phyloP scores from a whole-genome alignment of 2,888 invertebrate species.

The Pseudococcus jackbeardsleyi region DNA sequence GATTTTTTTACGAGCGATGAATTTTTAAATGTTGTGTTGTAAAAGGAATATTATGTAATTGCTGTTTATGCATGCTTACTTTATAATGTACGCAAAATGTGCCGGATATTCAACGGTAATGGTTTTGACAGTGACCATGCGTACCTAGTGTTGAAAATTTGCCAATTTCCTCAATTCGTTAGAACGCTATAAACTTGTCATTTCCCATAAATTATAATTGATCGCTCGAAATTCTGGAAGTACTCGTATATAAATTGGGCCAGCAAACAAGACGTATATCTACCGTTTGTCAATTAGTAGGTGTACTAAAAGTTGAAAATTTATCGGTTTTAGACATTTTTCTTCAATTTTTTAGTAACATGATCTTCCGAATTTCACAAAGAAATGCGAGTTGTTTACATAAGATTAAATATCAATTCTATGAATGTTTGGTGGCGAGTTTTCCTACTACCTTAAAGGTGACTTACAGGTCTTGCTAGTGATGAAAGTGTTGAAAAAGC shows the following conservation, averaged over 20 bases:
- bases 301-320: neutral
- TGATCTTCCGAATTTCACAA: too few relatives aligned
- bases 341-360: too few relatives aligned
- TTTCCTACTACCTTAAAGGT: too few relatives aligned
- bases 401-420: too few relatives aligned
- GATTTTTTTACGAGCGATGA: neutral
- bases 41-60: slow-evolving; percentile 4
- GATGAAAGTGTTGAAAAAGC: too few relatives aligned
- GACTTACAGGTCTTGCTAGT: too few relatives aligned
- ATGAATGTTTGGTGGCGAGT: too few relatives aligned
- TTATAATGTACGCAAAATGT: neutral
- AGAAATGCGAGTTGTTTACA: too few relatives aligned
- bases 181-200: neutral
- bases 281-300: neutral
- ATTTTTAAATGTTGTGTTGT: neutral
- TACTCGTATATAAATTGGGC: neutral
- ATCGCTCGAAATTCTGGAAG: neutral
- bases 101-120: slow-evolving; percentile 22
- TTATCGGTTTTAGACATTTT: neutral
- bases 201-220: neutral
- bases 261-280: neutral
- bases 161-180: slow-evolving; percentile 12
- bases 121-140: slow-evolving; percentile 44
- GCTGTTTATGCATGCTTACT: neutral
- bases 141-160: neutral